phyloP scores from a whole-genome alignment of 2,113 vertebrate genomes.

The Sapayoa aenigma region DNA sequence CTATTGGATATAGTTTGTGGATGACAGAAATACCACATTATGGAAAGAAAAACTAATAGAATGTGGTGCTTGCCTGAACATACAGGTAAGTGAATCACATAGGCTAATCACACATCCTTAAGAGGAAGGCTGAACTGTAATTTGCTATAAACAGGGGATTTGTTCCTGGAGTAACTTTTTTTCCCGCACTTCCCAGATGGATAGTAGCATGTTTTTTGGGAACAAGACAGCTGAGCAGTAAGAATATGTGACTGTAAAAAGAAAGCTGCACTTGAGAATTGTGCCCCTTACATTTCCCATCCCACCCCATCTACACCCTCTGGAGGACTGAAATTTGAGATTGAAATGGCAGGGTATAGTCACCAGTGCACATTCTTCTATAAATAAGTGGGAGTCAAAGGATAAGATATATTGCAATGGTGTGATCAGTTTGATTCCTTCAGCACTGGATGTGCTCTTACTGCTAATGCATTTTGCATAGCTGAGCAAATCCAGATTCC shows the following conservation, averaged over 20 bases:
- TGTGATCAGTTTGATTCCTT: background rate
- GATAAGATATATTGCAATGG: background rate
- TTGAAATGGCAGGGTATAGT: background rate
- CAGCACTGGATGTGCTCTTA: background rate
- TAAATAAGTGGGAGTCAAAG: background rate
- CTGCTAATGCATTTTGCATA: slow-evolving; percentile 38
- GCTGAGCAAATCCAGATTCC: background rate
- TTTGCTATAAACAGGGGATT: slow-evolving; percentile 5
- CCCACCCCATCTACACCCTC: background rate
- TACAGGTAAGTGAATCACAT: background rate
- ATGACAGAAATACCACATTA: background rate
- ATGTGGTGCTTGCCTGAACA: background rate
- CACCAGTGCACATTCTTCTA: background rate
- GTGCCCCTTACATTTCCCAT: background rate
- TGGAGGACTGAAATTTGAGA: background rate
- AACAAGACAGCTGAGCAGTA: background rate
- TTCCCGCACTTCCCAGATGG: background rate
- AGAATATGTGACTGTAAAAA: background rate
- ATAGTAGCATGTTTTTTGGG: background rate
- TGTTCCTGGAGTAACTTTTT: background rate
- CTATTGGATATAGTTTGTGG: background rate
- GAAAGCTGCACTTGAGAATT: background rate
- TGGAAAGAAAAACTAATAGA: background rate
- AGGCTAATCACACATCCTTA: background rate
- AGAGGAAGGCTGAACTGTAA: background rate